These are phyloP conservation scores for Busseola fusca DNA, from an alignment of 2,888 invertebrate species.

Conservation along the genomic window DNA sequence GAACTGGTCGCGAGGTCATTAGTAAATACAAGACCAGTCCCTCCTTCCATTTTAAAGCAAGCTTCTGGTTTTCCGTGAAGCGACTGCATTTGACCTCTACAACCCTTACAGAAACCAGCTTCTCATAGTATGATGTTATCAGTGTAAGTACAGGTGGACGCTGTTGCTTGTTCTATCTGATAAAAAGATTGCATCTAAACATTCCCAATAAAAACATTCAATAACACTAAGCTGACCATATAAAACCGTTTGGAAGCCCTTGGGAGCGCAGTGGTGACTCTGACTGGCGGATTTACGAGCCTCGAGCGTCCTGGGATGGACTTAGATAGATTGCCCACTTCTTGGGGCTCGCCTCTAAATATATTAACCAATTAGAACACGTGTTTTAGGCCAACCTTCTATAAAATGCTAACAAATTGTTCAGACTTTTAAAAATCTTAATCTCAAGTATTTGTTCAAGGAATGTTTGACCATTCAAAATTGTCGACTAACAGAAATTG, in stretches of 20 bases:
- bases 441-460: constrained; percentile 26
- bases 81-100: constrained; percentile 50
- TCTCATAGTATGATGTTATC: constrained; percentile 50
- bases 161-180: constrained; percentile 40
- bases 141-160: constrained; percentile 22
- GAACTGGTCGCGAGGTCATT: constrained; percentile 39
- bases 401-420: constrained; percentile 18
- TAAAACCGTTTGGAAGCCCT: constrained; percentile 63
- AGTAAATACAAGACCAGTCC: constrained; percentile 47
- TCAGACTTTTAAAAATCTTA: constrained; percentile 26
- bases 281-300: constrained; percentile 74
- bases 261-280: constrained; percentile 69
- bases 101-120: constrained; percentile 48
- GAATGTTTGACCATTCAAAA: constrained; percentile 37
- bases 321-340: constrained; percentile 74
- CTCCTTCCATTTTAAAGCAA: constrained; percentile 35
- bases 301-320: constrained; percentile 70
- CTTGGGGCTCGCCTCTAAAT: constrained; percentile 69
- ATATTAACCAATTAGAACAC: constrained; percentile 69
- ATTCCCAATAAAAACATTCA: constrained; percentile 58
- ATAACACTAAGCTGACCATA: constrained; percentile 62
- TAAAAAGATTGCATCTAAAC: constrained; percentile 51
- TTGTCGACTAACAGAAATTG: constrained; percentile 32
- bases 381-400: constrained; percentile 44
- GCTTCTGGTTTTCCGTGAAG: constrained; percentile 49